Evolutionary conservation across 2,888 invertebrate genomes (phyloP), one percentile per base, ranked within the genome.

Genomic region (Lysandra coridon): DNA sequence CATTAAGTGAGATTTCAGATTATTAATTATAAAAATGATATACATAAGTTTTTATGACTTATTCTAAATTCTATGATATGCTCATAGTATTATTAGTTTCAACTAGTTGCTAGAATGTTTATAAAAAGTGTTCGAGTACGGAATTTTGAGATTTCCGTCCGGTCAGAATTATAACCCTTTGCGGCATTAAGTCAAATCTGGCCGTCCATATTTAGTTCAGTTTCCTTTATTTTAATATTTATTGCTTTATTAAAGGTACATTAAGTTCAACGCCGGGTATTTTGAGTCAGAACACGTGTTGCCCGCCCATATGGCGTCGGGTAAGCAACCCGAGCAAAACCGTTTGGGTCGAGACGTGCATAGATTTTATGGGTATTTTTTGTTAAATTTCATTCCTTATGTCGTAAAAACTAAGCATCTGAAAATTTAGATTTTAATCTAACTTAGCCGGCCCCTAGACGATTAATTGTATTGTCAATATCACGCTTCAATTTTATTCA

Each of bases 311-410:
- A 75, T 75, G 53, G 33, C 53, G 75, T 53, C 49, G 75, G 75
- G 75, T 75, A 75, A 75, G 75, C 53, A 53, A 53, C 75, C 75
- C 75, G 23, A 6, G 75, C 53, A 75, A 53, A 75, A 75, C 75
- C 75, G 75, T 49, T 75, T 53, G 75, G 75, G 75, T 75, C 75
- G 75, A 75, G 49, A 75, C 75, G 53, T 75, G 75, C 75, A 53
- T 53, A 53, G 75, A 75, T 75, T 75, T 75, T 75, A 75, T 75
- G 75, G 23, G 53, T 30, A 49, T 75, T 75, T 53, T 75, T 53
- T 30, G 49, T 75, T 53, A 75, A 30, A 75, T 69, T 69, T 69
- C 33, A 75, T 49, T 75, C 30, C 75, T 75, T 30, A 23, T 30
- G 12, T 2, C 17, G 23, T 49, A 23, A 74, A 30, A 75, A 53